Percentiles rank a stretch among this genome's conserved stretches.
Conservation (phyloP, 2,797 vertebrate species). For the Anguilla obscura region DNA sequence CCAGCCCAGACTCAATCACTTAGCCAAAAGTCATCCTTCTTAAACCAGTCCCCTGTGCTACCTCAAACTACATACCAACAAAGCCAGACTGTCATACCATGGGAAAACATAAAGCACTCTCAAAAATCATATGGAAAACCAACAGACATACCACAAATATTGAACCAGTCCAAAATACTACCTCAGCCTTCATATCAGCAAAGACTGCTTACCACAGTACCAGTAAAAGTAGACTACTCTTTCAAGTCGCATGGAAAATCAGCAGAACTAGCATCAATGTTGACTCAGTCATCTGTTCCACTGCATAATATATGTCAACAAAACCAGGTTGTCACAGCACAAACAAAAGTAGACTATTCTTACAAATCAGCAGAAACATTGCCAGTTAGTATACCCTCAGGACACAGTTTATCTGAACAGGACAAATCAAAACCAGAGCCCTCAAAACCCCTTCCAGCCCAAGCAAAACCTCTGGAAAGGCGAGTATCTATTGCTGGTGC, state of each 20-base stretch:
- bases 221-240: background rate
- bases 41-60: constrained; percentile 21
- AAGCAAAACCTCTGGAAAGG: background rate
- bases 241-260: constrained; percentile 2
- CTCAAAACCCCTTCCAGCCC: background rate
- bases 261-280: background rate
- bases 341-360: background rate
- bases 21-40: constrained; percentile 17
- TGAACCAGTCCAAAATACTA: background rate
- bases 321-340: constrained; percentile 7
- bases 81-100: background rate
- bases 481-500: background rate
- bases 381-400: background rate
- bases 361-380: constrained; percentile 22
- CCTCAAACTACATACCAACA: constrained; percentile 24
- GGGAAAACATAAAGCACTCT: background rate
- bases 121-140: background rate
- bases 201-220: background rate
- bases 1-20: constrained; percentile 37
- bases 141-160: background rate
- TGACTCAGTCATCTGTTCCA: constrained; percentile 20
- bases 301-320: constrained; percentile 14
- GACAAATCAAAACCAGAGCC: constrained; percentile 8
- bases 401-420: background rate
- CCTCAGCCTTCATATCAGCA: constrained; percentile 24